Base-by-base conservation (phyloP, 1,140 invertebrate species). In the Hyles euphorbiae region DNA sequence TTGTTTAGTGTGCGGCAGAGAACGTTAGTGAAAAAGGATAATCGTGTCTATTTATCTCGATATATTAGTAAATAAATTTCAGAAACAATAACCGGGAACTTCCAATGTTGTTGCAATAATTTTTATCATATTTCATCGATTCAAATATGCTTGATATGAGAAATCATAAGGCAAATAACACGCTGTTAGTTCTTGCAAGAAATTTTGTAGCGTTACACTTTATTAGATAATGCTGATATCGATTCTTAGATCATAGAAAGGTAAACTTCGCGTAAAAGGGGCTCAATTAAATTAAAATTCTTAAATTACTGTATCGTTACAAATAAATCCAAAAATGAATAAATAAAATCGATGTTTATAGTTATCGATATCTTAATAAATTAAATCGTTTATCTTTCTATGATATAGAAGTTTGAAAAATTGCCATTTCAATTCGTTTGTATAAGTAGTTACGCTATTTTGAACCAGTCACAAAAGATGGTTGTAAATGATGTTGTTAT, bases 401-500 rank as follows among this genome's bases (percentile, higher is more conserved):
- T 40, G 36, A 40, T 40, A 5, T 8, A 8, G 36, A 40, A 40
- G 5, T 22, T 22, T 40, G 36, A 40, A 40, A 40, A 8, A 40
- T 40, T 40, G 36, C 36, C 36, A 40, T 40, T 40, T 40, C 36
- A 40, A 40, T 40, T 40, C 36, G 62, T 58, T 63, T 56, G 58
- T 58, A 63, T 67, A 60, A 60, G 51, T 53, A 60, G 48, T 52
- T 49, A 50, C 56, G 58, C 47, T 60, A 62, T 53, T 54, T 52
- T 56, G 66, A 63, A 63, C 55, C 53, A 60, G 53, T 65, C 58
- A 65, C 62, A 60, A 56, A 47, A 62, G 46, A 62, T 63, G 61
- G 63, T 59, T 72, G 65, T 68, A 70, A 63, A 67, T 65, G 53
- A 73, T 59, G 64, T 68, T 67, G 60, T 72, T 75, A 49, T 59